phyloP scores from a whole-genome alignment of 2,797 vertebrate species.

The Gorsachius magnificus region DNA sequence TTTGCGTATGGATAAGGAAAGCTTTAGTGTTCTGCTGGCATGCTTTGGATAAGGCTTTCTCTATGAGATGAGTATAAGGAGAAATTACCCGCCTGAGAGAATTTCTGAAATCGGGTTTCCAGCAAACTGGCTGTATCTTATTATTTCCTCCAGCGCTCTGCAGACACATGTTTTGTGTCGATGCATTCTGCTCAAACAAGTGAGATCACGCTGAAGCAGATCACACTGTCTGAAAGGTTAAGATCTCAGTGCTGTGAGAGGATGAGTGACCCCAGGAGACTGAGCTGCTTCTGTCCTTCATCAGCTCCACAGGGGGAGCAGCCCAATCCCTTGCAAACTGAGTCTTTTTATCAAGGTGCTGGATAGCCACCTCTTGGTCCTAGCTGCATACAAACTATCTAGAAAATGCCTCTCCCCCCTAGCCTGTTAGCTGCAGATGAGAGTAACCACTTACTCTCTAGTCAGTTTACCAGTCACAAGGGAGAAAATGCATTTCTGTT shows the following conservation, averaged over 20 bases:
- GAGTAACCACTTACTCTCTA: background rate
- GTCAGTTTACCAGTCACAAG: background rate
- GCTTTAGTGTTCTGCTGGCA: background rate
- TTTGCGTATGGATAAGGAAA: background rate
- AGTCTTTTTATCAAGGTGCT: background rate
- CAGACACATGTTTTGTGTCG: background rate
- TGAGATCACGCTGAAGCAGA: background rate
- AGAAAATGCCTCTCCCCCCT: background rate
- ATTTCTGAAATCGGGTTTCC: slow-evolving; percentile 1
- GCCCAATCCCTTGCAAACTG: background rate
- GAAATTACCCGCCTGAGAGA: slow-evolving; percentile 30
- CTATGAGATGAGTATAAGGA: background rate
- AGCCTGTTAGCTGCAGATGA: background rate
- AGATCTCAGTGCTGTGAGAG: background rate
- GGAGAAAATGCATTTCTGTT: background rate
- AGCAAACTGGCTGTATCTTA: background rate
- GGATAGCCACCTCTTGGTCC: background rate
- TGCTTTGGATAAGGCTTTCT: background rate
- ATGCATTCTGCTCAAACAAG: background rate
- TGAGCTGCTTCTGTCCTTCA: background rate
- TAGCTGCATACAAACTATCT: background rate
- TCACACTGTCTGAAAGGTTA: background rate
- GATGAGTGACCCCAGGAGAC: background rate
- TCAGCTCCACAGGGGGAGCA: background rate
- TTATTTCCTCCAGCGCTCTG: background rate